Evolutionary conservation across 2,797 vertebrate genomes (phyloP), one percentile per base, ranked within the genome.

Genomic region (Apodemus agrarius): DNA sequence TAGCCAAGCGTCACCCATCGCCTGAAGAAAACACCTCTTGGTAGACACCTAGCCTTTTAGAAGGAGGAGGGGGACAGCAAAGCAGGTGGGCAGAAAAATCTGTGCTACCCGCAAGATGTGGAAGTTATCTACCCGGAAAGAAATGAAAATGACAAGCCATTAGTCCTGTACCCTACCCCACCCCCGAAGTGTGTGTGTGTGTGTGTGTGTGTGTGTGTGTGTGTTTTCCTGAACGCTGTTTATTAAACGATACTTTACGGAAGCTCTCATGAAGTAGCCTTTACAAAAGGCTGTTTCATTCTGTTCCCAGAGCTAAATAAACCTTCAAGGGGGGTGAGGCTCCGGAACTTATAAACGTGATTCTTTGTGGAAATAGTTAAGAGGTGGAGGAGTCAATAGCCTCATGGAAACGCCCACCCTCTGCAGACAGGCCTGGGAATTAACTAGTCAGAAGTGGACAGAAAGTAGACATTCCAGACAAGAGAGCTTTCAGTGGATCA

Each of bases 361-460:
- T 79, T 78, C 69, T 92, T 96, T 4, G 22, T 0, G 65, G 54
- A 59, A 96, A 82, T 4, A 96, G 94, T 95, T 88, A 57, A 57
- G 65, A 80, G 83, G 83, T 76, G 93, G 81, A 95, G 94, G 97
- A 95, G 67, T 59, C 85, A 21, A 52, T 76, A 75, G 79, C n/a
- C 95, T 88, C 54, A 0, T 13, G 12, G 72, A 97, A 94, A 46
- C 31, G 40, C 92, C 92, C 96, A 91, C 91, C 79, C 86, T 94
- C 91, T 87, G 95, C 96, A 97, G 90, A 94, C 95, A 96, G 93
- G 93, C 95, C 87, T n/a, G 85, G 86, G 93, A 84, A 97, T 94
- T 49, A 97, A 97, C 97, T 97, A 96, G 95, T 96, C 96, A 84
- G 83, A 97, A 98, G 97, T 86, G 97, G 93, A 90, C 91, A 85